Evolutionary conservation across 2,888 invertebrate genomes (phyloP).

Genomic region (Hofmannophila pseudospretella): DNA sequence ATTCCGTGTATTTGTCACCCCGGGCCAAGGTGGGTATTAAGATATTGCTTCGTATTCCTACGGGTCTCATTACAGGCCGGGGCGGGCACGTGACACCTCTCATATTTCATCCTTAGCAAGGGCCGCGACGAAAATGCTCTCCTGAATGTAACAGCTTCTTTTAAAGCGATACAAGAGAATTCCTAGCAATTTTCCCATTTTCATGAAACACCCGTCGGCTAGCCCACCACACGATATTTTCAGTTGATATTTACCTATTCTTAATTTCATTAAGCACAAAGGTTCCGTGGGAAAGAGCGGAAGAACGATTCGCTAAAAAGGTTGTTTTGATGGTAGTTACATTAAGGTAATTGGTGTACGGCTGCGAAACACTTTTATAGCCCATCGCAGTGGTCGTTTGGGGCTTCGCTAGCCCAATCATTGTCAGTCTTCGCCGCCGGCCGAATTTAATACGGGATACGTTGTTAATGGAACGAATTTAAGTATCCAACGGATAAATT

Average conservation of each 20-base stretch:
- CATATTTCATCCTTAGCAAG: constrained; percentile 65
- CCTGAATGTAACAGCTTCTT: constrained; percentile 34
- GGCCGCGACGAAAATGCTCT: constrained; percentile 27
- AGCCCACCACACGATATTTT: constrained; percentile 26
- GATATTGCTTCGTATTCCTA: constrained; percentile 73
- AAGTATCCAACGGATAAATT: constrained; percentile 55
- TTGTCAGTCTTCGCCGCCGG: constrained; percentile 59
- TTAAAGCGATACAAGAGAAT: constrained; percentile 36
- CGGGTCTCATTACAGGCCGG: constrained; percentile 67
- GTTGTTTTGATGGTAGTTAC: constrained; percentile 68
- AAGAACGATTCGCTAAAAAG: constrained; percentile 62
- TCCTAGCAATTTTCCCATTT: constrained; percentile 42
- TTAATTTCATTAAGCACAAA: constrained; percentile 64
- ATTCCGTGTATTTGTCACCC: constrained; percentile 69
- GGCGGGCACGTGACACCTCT: constrained; percentile 55
- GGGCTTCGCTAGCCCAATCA: constrained; percentile 59
- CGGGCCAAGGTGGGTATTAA: constrained; percentile 66
- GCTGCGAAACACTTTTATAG: constrained; percentile 69
- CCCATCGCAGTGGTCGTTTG: constrained; percentile 59
- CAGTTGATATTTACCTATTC: constrained; percentile 36
- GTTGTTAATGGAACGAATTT: constrained; percentile 62
- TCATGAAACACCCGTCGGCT: constrained; percentile 42
- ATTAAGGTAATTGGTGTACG: constrained; percentile 73
- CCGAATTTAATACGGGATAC: constrained; percentile 57
- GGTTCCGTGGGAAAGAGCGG: constrained; percentile 49